Percentiles rank a stretch among this genome's conserved stretches.
These are phyloP conservation scores for Progne subis DNA, from an alignment of 2,113 vertebrate genomes.

Conservation along the genomic window DNA sequence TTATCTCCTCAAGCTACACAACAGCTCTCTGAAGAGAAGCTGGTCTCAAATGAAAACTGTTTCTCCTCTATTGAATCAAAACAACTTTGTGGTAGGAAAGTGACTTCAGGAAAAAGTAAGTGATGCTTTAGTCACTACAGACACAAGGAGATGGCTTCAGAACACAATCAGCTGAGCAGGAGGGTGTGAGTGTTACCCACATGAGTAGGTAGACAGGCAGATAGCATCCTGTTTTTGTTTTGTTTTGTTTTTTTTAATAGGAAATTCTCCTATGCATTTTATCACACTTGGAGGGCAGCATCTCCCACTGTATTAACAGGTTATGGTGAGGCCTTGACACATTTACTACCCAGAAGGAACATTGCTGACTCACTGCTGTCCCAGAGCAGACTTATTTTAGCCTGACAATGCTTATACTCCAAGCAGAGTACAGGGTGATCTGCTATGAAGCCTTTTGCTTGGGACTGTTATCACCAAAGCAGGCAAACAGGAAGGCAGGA, in stretches of 20 bases:
- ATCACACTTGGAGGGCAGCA: not conserved
- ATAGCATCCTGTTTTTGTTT: not conserved
- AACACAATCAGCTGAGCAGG: not conserved
- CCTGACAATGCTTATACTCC: not conserved
- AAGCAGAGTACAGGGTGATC: not conserved
- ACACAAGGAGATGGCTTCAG: not conserved
- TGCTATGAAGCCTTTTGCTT: not conserved
- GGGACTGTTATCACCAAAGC: not conserved
- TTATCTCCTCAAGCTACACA: not conserved
- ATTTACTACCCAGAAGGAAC: not conserved
- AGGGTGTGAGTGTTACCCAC: not conserved
- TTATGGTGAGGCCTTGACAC: not conserved
- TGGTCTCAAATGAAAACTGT: not conserved
- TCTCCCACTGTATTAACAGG: not conserved
- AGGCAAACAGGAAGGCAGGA: not conserved
- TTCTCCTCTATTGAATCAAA: not conserved
- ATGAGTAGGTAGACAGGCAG: not conserved
- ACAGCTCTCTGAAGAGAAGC: not conserved
- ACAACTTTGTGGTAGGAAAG: not conserved
- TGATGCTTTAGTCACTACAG: not conserved
- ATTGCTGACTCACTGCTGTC: not conserved
- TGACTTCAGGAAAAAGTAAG: not conserved
- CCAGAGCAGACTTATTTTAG: not conserved
- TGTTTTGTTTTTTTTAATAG: not conserved
- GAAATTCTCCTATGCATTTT: not conserved